Evolutionary conservation across 2,888 invertebrate genomes (phyloP), one percentile per base, ranked within the genome.

Genomic region (Marronus borbonicus): DNA sequence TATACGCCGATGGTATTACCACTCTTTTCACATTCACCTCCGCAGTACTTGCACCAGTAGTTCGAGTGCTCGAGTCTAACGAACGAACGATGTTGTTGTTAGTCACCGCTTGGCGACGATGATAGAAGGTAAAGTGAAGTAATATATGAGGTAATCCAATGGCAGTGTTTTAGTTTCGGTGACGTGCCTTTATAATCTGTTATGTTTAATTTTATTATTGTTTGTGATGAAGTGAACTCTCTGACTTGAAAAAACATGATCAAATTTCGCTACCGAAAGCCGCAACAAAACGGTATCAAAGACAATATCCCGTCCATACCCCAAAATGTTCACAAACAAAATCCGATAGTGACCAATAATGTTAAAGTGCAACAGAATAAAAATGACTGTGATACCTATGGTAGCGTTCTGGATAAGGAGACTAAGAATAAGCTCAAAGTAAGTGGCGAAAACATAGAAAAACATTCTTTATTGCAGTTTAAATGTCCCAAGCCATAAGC

Each of bases 211-310:
- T 36, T 36, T 64, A 31, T 65, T n/a, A 28, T 17, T 4, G n/a
- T 55, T 17, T n/a, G 3, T 55, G n/a, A 1, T 12, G 44, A 55
- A 17, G 55, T 55, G 55, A 17, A 55, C 17, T 36, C 50, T n/a
- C 36, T 76, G 76, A 52, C 79, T 28, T 62, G 49, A 52, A 72
- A 5, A 12, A 87, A 88, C 86, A 88, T 88, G 81, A 88, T 87
- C 82, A 88, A 88, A 82, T 88, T 88, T 81, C 84, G 88, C 65
- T 88, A 88, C 81, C 86, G 85, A 81, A 88, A 87, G 81, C 88
- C 88, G 14, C 70, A 74, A 44, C 58, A 74, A 7, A 74, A 44
- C 44, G n/a, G 20, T 17, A 39, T 39, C 3, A 68, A 58, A 58
- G 55, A 58, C 17, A 58, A 58, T 10, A 24, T 49, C 24, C 28